Evolutionary conservation across 2,797 vertebrate genomes (phyloP).

Genomic region (Melanotaenia maccullochi): DNA sequence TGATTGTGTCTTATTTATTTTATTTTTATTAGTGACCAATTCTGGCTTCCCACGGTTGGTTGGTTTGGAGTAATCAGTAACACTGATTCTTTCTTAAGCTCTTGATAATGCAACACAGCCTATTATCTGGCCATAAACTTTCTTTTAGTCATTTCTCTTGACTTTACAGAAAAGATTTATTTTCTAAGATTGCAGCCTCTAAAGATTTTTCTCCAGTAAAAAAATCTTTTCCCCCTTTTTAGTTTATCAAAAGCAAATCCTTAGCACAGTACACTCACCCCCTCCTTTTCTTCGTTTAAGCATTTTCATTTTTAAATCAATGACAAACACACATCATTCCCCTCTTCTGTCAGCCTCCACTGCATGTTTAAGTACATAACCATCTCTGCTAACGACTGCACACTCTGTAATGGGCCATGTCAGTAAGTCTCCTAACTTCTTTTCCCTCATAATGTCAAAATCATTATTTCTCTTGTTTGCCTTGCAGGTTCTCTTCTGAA

Average conservation of each 20-base stretch:
- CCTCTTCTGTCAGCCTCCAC: constrained; percentile 23
- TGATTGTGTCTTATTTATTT: constrained; percentile 37
- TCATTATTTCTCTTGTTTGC: background rate
- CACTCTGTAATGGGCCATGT: background rate
- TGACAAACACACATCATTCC: constrained; percentile 27
- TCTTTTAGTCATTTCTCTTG: background rate
- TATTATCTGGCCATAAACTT: background rate
- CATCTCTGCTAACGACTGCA: constrained; percentile 4
- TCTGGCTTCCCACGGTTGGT: constrained; percentile 29
- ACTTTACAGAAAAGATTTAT: background rate
- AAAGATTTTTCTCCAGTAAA: background rate
- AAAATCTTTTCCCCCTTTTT: background rate
- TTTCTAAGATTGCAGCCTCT: background rate
- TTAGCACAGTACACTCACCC: background rate
- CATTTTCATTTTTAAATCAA: constrained; percentile 13
- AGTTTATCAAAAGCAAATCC: background rate
- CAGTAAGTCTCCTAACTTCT: background rate
- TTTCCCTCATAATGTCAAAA: constrained; percentile 15
- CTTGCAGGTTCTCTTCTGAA: constrained; percentile 14
- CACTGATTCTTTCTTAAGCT: constrained; percentile 9
- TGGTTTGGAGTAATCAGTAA: constrained; percentile 11
- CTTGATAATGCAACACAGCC: background rate
- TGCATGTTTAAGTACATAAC: constrained; percentile 31
- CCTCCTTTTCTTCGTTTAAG: constrained; percentile 6
- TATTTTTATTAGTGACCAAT: constrained; percentile 38